A percentile compares a stretch with the other conserved stretches of the same genome.
Evolutionary conservation across 1,140 invertebrate species (phyloP).

Genomic region (Drosophila guanche): DNA sequence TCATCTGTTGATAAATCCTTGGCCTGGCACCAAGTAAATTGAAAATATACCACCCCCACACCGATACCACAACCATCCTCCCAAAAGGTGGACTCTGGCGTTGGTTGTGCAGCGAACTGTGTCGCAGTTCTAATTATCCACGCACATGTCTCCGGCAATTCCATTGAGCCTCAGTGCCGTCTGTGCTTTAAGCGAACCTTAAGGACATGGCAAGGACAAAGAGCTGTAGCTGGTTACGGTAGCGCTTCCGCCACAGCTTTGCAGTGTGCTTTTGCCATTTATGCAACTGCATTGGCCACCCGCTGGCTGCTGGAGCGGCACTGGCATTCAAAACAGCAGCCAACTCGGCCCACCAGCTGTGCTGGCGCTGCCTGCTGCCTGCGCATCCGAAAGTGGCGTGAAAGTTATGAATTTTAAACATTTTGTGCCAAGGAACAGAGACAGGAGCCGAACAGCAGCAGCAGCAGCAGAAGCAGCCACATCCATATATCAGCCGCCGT

Average conservation of each 20-base stretch:
- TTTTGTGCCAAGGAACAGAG: slow-evolving; percentile 57
- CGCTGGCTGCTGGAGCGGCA: slow-evolving; percentile 57
- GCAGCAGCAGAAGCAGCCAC: slow-evolving; percentile 15
- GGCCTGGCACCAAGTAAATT: slow-evolving; percentile 79
- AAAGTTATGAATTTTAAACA: slow-evolving; percentile 82
- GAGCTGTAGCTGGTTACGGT: slow-evolving; percentile 52
- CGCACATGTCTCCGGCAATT: slow-evolving; percentile 70
- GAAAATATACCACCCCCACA: slow-evolving; percentile 63
- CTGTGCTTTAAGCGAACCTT: slow-evolving; percentile 40
- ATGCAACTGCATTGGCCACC: slow-evolving; percentile 79
- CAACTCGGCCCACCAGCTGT: slow-evolving; percentile 71
- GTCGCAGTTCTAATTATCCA: slow-evolving; percentile 79
- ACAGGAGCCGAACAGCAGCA: slow-evolving; percentile 19
- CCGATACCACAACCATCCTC: background rate
- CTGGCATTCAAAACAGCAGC: slow-evolving; percentile 77
- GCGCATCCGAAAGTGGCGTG: slow-evolving; percentile 61
- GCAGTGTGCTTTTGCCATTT: slow-evolving; percentile 62
- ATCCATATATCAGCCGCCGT: slow-evolving; percentile 46
- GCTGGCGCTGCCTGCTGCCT: slow-evolving; percentile 51
- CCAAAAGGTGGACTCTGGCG: slow-evolving; percentile 38
- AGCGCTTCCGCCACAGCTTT: slow-evolving; percentile 49
- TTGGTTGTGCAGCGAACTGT: slow-evolving; percentile 72
- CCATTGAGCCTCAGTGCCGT: slow-evolving; percentile 5
- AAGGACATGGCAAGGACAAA: slow-evolving; percentile 16
- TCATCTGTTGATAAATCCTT: slow-evolving; percentile 82